Conservation (phyloP, 2,113 vertebrate genomes). For the Maccullochella peelii region DNA sequence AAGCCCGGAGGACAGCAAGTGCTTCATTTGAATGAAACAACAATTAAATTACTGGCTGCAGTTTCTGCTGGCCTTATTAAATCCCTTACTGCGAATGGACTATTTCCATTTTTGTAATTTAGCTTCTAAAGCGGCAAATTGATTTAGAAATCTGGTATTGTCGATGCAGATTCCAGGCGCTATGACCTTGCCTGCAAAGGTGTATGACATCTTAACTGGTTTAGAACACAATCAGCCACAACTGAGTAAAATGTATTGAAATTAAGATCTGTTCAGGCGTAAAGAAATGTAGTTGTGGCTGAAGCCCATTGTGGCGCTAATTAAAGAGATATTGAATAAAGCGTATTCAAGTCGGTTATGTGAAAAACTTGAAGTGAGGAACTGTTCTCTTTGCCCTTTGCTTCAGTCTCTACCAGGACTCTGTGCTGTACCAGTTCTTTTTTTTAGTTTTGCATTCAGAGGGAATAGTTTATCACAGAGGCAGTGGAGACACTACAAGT, state of each 20-base stretch:
- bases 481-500: neutral
- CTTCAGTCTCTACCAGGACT: neutral
- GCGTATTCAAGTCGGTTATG: constrained; percentile 25
- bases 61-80: constrained; percentile 67
- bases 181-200: constrained; percentile 66
- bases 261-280: constrained; percentile 45
- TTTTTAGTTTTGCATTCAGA: neutral
- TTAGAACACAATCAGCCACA: constrained; percentile 52
- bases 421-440: neutral
- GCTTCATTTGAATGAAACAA: constrained; percentile 79
- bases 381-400: constrained; percentile 1
- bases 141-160: constrained; percentile 63
- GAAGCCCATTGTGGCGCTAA: constrained; percentile 32
- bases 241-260: constrained; percentile 31
- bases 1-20: constrained; percentile 66
- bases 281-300: constrained; percentile 34
- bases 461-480: neutral
- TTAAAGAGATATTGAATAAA: constrained; percentile 48
- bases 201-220: constrained; percentile 61
- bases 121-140: constrained; percentile 59
- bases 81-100: constrained; percentile 60
- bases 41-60: constrained; percentile 76
- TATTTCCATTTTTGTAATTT: constrained; percentile 69
- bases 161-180: constrained; percentile 36
- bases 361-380: constrained; percentile 14